Evolutionary conservation across 2,888 invertebrate genomes (phyloP).

Genomic region (Lithophane socia): DNA sequence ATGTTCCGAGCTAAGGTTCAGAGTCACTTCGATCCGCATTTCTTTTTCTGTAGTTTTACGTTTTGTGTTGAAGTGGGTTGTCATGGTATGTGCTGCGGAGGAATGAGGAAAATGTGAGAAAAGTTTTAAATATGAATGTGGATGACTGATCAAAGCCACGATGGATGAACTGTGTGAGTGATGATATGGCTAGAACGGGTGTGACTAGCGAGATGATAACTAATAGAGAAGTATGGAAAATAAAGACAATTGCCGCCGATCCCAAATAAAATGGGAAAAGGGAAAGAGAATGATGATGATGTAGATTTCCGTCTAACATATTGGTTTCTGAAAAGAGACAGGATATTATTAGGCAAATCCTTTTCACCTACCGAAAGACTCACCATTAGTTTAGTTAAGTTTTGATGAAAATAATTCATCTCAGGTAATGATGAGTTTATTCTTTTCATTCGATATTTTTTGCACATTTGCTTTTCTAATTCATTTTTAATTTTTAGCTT

Average conservation of each 20-base stretch:
- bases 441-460: background rate
- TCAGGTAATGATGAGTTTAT: background rate
- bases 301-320: too few species aligned
- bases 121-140: background rate
- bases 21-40: background rate
- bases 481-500: background rate
- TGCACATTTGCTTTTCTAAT: background rate
- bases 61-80: background rate
- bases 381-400: background rate
- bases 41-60: background rate
- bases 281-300: too few species aligned
- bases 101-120: background rate
- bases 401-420: background rate
- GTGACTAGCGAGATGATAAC: too few species aligned
- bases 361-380: background rate
- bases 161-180: too few species aligned
- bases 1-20: background rate
- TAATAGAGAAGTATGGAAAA: too few species aligned
- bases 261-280: too few species aligned
- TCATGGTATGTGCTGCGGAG: background rate
- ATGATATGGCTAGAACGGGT: too few species aligned
- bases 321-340: background rate
- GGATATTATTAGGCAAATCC: background rate
- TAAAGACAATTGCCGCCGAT: too few species aligned
- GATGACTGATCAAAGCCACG: background rate